phyloP scores from a whole-genome alignment of 1,140 invertebrate species.

The Heliconius eleuchia region DNA sequence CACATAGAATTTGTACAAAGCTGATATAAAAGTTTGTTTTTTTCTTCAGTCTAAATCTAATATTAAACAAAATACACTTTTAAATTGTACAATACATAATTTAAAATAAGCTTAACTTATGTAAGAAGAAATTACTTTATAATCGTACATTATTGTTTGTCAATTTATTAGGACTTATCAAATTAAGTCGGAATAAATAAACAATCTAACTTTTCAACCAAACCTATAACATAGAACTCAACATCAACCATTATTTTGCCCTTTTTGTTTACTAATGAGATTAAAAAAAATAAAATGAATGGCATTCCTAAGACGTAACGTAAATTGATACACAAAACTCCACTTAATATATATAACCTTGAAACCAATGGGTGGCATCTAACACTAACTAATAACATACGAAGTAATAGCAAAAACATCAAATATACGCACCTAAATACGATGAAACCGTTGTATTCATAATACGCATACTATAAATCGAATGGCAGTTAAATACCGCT shows the following conservation, averaged over 20 bases:
- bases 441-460: conserved; percentile 57
- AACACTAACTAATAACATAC: neutral
- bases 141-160: no score
- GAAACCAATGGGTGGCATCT: neutral
- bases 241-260: neutral
- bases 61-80: no score
- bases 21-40: no score
- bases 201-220: neutral
- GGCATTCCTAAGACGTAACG: neutral
- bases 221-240: neutral
- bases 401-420: neutral
- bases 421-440: conserved; percentile 49
- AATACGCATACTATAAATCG: conserved; percentile 33
- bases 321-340: neutral
- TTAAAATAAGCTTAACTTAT: no score
- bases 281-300: neutral
- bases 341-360: conserved; percentile 1
- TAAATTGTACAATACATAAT: no score
- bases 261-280: neutral
- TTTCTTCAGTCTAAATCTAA: no score
- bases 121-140: no score
- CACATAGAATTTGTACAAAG: no score
- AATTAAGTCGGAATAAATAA: neutral
- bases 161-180: no score
- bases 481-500: conserved; percentile 2